Base-by-base conservation (phyloP, 2,113 vertebrate genomes). In the Rhabdornis inornatus region DNA sequence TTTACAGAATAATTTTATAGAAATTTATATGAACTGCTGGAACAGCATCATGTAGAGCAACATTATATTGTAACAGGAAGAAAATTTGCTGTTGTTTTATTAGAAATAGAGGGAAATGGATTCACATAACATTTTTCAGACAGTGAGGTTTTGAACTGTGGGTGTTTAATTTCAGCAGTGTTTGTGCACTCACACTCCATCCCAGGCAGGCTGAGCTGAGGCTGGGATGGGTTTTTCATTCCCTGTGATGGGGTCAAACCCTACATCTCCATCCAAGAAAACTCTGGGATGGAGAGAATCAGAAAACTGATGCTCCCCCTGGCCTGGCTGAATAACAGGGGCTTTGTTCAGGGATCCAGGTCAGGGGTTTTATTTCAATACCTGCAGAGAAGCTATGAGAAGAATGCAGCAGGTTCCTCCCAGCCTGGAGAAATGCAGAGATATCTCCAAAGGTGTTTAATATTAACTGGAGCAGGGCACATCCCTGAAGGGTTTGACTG, bases 341-440 rank as follows among this genome's bases (percentile, higher is more conserved):
- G 75, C 90, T 95, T 97, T 97, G 96, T 97, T 94, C 82, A 11
- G 71, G 53, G 69, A 40, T 21, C 24, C 65, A 52, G 69, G 35
- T 74, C 68, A 53, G 83, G 60, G 56, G 39, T 94, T 89, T 80
- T 24, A 57, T 95, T 97, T 91, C 91, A 70, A 45, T 77, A 72
- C 90, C 87, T 87, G 93, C 74, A 77, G 17, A 33, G 50, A 23
- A 94, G 59, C 74, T 82, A 91, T 92, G 94, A 87, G 90, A 95
- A 91, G 87, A 95, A 96, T 92, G 95, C 28, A 63, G 66, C 10
- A 69, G 78, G 94, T 79, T 89, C 95, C 83, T 84, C 89, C 56
- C 1, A 0, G 56, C 13, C 83, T 68, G 87, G 44, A 87, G 81
- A 63, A 90, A 87, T 0, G 12, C 55, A 60, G 65, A 82, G 81